Conservation (phyloP, 1,140 invertebrate species). For the Linepithema humile region DNA sequence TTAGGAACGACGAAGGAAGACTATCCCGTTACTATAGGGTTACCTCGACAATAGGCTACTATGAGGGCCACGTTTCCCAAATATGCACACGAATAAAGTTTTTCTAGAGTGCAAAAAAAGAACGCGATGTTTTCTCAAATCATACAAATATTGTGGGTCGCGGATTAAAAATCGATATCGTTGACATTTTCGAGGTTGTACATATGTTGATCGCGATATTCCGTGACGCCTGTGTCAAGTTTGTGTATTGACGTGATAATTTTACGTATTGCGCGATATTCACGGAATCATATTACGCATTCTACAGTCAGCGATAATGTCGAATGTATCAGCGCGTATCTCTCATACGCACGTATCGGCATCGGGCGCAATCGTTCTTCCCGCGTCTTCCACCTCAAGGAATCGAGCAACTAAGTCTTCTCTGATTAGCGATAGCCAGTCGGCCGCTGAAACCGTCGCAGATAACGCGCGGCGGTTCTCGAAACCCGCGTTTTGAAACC, state of each 20-base stretch:
- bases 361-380: slow-evolving; percentile 30
- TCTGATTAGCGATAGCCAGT: slow-evolving; percentile 38
- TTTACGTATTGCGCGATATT: neutral
- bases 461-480: slow-evolving; percentile 49
- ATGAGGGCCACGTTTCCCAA: no score
- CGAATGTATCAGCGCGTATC: slow-evolving; percentile 2
- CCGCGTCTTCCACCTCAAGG: slow-evolving; percentile 36
- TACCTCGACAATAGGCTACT: no score
- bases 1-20: no score
- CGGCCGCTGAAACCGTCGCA: neutral
- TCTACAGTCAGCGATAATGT: neutral
- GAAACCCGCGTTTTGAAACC: slow-evolving; percentile 39
- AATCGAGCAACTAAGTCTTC: neutral
- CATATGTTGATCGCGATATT: neutral
- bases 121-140: neutral
- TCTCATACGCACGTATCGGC: slow-evolving; percentile 14
- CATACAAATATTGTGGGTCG: no score
- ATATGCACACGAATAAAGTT: neutral
- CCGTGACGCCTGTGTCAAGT: neutral
- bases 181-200: neutral
- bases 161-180: neutral
- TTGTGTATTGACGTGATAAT: neutral
- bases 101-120: neutral
- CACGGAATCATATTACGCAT: slow-evolving; percentile 27
- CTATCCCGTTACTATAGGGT: no score